phyloP scores from a whole-genome alignment of 2,888 invertebrate genomes.

The Buathra laborator region DNA sequence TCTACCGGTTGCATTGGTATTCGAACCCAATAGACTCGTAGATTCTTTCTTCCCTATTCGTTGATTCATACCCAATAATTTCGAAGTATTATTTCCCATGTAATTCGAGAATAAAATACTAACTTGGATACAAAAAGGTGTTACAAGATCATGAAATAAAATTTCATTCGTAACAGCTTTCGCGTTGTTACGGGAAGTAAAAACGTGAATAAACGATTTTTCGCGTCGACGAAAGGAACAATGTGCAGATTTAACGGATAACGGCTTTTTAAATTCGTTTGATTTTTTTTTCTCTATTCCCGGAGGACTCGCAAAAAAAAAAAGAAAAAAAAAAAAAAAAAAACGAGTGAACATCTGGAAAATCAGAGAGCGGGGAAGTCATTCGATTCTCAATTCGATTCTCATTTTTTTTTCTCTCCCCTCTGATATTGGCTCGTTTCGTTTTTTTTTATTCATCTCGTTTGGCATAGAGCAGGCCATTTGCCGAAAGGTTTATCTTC shows the following conservation, averaged over 20 bases:
- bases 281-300: background rate
- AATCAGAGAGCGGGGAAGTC: slow-evolving; percentile 25
- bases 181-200: too few relatives aligned
- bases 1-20: slow-evolving; percentile 44
- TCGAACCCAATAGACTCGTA: slow-evolving; percentile 36
- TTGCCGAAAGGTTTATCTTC: slow-evolving; percentile 61
- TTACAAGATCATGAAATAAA: too few relatives aligned
- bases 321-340: background rate
- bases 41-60: slow-evolving; percentile 20
- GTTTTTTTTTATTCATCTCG: slow-evolving; percentile 60
- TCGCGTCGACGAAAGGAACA: background rate
- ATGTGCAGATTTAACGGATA: background rate
- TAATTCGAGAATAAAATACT: too few relatives aligned
- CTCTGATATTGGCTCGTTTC: slow-evolving; percentile 19
- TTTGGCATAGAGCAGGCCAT: slow-evolving; percentile 46
- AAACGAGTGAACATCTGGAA: slow-evolving; percentile 28
- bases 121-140: too few relatives aligned
- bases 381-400: slow-evolving; percentile 46
- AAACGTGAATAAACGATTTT: background rate
- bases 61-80: background rate
- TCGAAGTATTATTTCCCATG: background rate
- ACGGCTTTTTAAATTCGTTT: slow-evolving; percentile 22
- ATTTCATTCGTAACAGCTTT: too few relatives aligned
- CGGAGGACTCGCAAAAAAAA: background rate
- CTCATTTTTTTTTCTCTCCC: slow-evolving; percentile 8